Base-by-base conservation (phyloP, 1,140 invertebrate genomes). In the Drosophila persimilis region DNA sequence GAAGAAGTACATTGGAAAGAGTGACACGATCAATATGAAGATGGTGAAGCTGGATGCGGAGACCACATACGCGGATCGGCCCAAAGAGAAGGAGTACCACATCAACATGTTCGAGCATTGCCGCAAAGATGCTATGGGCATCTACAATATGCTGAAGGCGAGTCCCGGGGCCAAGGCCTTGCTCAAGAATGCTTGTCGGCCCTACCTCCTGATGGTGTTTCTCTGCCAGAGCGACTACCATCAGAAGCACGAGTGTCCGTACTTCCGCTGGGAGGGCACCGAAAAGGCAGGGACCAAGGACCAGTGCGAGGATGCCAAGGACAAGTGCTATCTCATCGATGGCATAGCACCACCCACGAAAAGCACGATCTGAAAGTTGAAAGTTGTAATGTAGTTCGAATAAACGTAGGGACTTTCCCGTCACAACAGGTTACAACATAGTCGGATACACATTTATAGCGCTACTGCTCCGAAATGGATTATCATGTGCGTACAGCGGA, bases 11-110 rank as follows among this genome's bases (percentile, higher is more conserved):
- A 71, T 89, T 0, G 74, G 73, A 0, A 89, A 89, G 45, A 64
- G 64, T 29, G 80, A 89, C 6, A 70, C 56, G 1, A 80, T 89
- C 6, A 85, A 89, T 13, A 89, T 89, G 85, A 90, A 89, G 22
- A 85, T 85, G 77, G 85, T 89, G 2, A 80, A 76, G 20, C 13
- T 77, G 8, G 67, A 89, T 26, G 86, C 80, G 0, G 80, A 85
- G 9, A 72, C 55, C 0, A 31, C 46, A 1, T 89, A 63, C 9
- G 58, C 15, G 3, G 51, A 60, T 13, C 56, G 80, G 1, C 80
- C 85, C 5, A 89, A 89, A 26, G 85, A 89, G 43, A 74, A 69
- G 53, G 71, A 73, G 0, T 89, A 89, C 31, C 62, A 78, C 15
- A 59, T 89, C 6, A 54, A 48, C 17, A 59, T 73, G 77, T 79